Evolutionary conservation across 1,140 invertebrate species (phyloP).

Genomic region (Branchinecta lynchi): DNA sequence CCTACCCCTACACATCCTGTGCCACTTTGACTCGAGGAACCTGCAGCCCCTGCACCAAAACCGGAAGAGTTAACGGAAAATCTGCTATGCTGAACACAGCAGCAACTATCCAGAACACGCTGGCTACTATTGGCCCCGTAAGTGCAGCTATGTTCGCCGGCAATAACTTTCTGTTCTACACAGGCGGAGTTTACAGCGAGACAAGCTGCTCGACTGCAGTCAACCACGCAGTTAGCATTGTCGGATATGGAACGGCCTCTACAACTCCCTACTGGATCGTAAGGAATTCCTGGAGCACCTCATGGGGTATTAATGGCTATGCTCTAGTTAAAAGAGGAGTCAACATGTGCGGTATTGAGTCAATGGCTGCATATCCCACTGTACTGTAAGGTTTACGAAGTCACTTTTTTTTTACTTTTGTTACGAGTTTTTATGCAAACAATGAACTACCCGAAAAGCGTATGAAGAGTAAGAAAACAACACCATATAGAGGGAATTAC

Average conservation of each 20-base stretch:
- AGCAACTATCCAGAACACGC: slow-evolving; percentile 28
- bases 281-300: slow-evolving; percentile 31
- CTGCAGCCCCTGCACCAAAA: background rate
- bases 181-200: slow-evolving; percentile 27
- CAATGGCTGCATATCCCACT: slow-evolving; percentile 25
- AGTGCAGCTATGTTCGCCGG: slow-evolving; percentile 35
- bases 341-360: slow-evolving; percentile 36
- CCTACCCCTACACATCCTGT: background rate
- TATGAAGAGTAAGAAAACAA: too few species aligned
- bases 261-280: slow-evolving; percentile 35
- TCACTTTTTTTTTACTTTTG: too few species aligned
- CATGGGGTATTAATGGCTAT: slow-evolving; percentile 34
- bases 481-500: too few species aligned
- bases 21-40: background rate
- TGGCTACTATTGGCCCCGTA: slow-evolving; percentile 32
- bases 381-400: too few species aligned
- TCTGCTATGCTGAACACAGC: background rate
- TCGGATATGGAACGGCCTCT: slow-evolving; percentile 33
- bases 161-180: slow-evolving; percentile 30
- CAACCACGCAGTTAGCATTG: slow-evolving; percentile 34
- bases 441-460: too few species aligned
- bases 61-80: background rate
- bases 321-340: too few species aligned
- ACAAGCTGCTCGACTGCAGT: slow-evolving; percentile 24
- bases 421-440: too few species aligned